phyloP scores from a whole-genome alignment of 2,888 invertebrate genomes.

The Drosophila macrothrix region DNA sequence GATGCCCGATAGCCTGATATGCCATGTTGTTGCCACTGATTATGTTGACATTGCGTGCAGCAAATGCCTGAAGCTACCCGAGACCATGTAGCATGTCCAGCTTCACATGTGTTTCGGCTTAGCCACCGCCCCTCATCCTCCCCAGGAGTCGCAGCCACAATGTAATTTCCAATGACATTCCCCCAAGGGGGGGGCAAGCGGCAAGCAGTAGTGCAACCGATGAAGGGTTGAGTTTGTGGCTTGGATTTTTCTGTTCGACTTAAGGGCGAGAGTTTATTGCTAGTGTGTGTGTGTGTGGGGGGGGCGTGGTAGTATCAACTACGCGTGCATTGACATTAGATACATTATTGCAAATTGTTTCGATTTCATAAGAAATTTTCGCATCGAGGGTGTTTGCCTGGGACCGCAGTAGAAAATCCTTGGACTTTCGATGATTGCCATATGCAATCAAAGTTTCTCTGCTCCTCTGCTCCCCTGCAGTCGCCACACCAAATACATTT shows the following conservation, averaged over 20 bases:
- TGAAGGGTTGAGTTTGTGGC: conserved; percentile 40
- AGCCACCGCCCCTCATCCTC: background rate
- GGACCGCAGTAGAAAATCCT: conserved; percentile 41
- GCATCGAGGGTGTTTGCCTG: conserved; percentile 41
- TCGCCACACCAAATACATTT: conserved; percentile 44
- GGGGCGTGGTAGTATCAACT: conserved; percentile 32
- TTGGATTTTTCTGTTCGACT: conserved; percentile 16
- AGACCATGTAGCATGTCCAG: conserved; percentile 29
- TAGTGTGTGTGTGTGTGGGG: background rate
- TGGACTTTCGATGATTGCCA: conserved; percentile 59
- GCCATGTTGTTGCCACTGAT: conserved; percentile 40
- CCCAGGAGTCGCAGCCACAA: conserved; percentile 46
- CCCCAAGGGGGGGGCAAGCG: conserved; percentile 21
- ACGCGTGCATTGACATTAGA: conserved; percentile 77
- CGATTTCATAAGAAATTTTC: conserved; percentile 76
- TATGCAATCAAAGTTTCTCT: conserved; percentile 57
- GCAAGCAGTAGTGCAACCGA: conserved; percentile 28
- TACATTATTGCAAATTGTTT: conserved; percentile 82
- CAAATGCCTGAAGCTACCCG: conserved; percentile 48
- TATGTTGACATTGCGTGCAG: conserved; percentile 77
- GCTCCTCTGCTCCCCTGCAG: background rate
- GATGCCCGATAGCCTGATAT: background rate
- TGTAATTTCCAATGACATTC: conserved; percentile 66
- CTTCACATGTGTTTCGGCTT: conserved; percentile 16
- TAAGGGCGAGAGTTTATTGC: conserved; percentile 15